phyloP scores from a whole-genome alignment of 2,888 invertebrate species.

The Pollenia labialis region DNA sequence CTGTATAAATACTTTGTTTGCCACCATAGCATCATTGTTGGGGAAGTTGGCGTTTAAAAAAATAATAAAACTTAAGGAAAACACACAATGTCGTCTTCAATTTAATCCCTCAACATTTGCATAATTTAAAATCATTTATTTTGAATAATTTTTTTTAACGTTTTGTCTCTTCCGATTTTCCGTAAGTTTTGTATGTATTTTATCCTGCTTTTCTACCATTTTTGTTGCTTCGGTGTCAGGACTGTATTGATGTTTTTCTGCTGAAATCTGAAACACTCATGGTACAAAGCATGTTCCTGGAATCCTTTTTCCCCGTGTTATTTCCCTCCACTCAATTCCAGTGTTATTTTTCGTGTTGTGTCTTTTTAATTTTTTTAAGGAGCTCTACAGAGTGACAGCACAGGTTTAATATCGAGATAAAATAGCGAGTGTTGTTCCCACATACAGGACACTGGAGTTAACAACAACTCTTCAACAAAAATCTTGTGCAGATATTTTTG shows the following conservation, averaged over 20 bases:
- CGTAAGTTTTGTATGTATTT: background rate
- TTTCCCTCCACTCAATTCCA: slow-evolving; percentile 64
- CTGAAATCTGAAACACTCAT: slow-evolving; percentile 23
- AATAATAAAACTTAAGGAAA: slow-evolving; percentile 28
- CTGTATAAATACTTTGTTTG: slow-evolving; percentile 46
- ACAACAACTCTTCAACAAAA: slow-evolving; percentile 15
- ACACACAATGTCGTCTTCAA: slow-evolving; percentile 75
- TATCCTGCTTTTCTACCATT: slow-evolving; percentile 74
- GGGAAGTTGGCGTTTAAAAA: slow-evolving; percentile 59
- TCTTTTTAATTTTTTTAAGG: background rate
- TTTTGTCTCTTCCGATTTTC: slow-evolving; percentile 14
- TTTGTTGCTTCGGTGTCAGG: background rate
- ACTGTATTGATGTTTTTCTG: slow-evolving; percentile 8
- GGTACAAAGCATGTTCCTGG: slow-evolving; percentile 33
- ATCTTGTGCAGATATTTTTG: slow-evolving; percentile 1
- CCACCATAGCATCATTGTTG: slow-evolving; percentile 52
- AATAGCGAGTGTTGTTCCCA: background rate
- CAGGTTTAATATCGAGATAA: slow-evolving; percentile 32
- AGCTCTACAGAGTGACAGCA: slow-evolving; percentile 25
- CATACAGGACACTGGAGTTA: background rate
- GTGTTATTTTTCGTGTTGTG: slow-evolving; percentile 22
- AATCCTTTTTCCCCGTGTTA: slow-evolving; percentile 58
- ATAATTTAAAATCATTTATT: slow-evolving; percentile 76
- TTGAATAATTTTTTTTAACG: slow-evolving; percentile 14
- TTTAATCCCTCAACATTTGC: slow-evolving; percentile 81